Conservation (phyloP, 2,113 vertebrate species). For the Rhinogobius similis region DNA sequence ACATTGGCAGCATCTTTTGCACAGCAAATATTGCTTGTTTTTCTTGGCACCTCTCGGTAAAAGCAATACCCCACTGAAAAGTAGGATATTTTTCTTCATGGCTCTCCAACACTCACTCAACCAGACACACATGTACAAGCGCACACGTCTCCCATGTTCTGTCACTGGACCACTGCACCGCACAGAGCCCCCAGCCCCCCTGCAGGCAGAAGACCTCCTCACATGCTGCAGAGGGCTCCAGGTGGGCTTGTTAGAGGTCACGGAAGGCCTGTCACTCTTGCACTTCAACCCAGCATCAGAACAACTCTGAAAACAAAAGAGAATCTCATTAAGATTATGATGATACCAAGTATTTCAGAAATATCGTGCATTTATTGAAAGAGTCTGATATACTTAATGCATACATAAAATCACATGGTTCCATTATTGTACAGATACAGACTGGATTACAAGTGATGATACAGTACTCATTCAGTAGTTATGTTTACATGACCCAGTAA, state of each 20-base stretch:
- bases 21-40: conserved; percentile 58
- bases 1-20: conserved; percentile 50
- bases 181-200: conserved; percentile 26
- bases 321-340: background rate
- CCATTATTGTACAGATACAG: too few species aligned
- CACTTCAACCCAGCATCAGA: conserved; percentile 61
- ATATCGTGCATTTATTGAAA: background rate
- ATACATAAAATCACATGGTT: too few species aligned
- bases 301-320: conserved; percentile 47
- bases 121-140: conserved; percentile 35
- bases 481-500: too few species aligned
- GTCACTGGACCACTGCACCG: conserved; percentile 49
- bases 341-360: background rate
- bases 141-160: conserved; percentile 42
- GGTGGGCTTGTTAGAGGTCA: conserved; percentile 33
- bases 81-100: conserved; percentile 34
- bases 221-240: conserved; percentile 25
- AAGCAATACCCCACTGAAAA: conserved; percentile 43
- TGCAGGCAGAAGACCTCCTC: conserved; percentile 25
- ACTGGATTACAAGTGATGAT: background rate
- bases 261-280: conserved; percentile 50
- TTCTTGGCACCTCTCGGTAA: conserved; percentile 59
- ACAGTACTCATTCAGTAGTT: background rate
- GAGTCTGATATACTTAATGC: too few species aligned
- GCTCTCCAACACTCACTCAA: conserved; percentile 38